phyloP scores from a whole-genome alignment of 2,888 invertebrate genomes.

The Cryptocheilus praepositus region DNA sequence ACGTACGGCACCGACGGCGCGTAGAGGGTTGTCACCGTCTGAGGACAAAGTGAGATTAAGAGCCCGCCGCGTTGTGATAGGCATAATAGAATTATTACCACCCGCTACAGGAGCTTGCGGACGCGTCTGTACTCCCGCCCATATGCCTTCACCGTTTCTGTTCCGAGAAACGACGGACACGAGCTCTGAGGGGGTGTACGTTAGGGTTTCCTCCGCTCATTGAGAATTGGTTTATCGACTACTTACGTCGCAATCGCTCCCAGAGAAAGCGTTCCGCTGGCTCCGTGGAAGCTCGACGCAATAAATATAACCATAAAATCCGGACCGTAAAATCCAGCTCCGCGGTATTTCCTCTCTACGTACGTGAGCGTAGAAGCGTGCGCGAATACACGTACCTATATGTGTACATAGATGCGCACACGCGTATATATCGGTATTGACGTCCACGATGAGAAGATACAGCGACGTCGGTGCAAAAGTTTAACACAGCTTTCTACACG shows the following conservation, averaged over 20 bases:
- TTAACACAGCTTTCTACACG: constrained; percentile 45
- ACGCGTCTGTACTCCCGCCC: neutral
- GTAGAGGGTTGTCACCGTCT: no score
- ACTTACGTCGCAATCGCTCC: constrained; percentile 65
- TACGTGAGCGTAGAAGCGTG: neutral
- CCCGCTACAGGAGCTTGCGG: constrained; percentile 1
- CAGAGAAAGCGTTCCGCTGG: constrained; percentile 53
- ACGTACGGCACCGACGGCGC: no score
- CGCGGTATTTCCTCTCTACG: constrained; percentile 28
- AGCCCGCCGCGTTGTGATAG: constrained; percentile 23
- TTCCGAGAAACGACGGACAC: neutral
- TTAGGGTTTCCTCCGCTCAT: constrained; percentile 54
- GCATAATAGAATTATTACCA: constrained; percentile 36
- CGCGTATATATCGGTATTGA: constrained; percentile 37
- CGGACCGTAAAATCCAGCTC: constrained; percentile 51
- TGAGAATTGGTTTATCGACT: constrained; percentile 70
- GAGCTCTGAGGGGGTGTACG: constrained; percentile 36
- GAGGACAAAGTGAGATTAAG: constrained; percentile 45
- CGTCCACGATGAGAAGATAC: constrained; percentile 63
- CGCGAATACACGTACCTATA: neutral
- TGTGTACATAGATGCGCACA: neutral
- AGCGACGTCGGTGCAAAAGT: constrained; percentile 42
- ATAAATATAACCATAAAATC: constrained; percentile 69
- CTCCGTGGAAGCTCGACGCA: constrained; percentile 50
- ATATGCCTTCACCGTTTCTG: neutral